Evolutionary conservation across 1,140 invertebrate species (phyloP), one percentile per base, ranked within the genome.

Genomic region (Branchinecta lindahli): DNA sequence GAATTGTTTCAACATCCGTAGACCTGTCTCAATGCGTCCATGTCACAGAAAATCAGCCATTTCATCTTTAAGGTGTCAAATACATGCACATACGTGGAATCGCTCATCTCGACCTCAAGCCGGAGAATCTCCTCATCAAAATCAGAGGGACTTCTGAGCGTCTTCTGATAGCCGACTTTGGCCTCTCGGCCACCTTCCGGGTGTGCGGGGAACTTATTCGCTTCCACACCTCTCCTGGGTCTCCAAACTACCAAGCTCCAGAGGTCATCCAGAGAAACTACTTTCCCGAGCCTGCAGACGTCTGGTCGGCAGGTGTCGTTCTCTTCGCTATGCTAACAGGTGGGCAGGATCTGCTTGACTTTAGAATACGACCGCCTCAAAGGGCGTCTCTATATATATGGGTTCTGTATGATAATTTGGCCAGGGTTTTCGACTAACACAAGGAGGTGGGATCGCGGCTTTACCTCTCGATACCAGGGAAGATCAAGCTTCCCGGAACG

Each of bases 121-220:
- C 95, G 7, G 94, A 98, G 81, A 98, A 98, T 82, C 81, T 98
- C 67, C 82, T 98, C 45, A 81, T 98, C 9, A 33, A 33, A 33
- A 33, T 33, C 33, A 33, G 33, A 33, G 92, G 96, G 81, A 84
- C 85, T 70, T 81, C 87, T 77, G 92, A 96, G 77, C 86, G 88
- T 77, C 81, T 98, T 65, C 97, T 97, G 83, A 94, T 99, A 72
- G 88, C 91, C 3, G 96, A 99, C 82, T 98, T 98, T 84, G 96
- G 96, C 70, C 84, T 98, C 82, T 92, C 95, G 15, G 98, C 96
- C 4, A 81, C 96, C 72, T 86, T 84, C 74, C 76, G 82, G 44
- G 77, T 81, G 73, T 77, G 70, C 67, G 68, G 70, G 8, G 21
- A 68, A 46, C 44, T 68, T 45, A 68, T 18, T 33, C 21, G 21